These are phyloP conservation scores for Capreolus pygargus DNA, from an alignment of 2,113 vertebrate genomes.

Conservation along the genomic window DNA sequence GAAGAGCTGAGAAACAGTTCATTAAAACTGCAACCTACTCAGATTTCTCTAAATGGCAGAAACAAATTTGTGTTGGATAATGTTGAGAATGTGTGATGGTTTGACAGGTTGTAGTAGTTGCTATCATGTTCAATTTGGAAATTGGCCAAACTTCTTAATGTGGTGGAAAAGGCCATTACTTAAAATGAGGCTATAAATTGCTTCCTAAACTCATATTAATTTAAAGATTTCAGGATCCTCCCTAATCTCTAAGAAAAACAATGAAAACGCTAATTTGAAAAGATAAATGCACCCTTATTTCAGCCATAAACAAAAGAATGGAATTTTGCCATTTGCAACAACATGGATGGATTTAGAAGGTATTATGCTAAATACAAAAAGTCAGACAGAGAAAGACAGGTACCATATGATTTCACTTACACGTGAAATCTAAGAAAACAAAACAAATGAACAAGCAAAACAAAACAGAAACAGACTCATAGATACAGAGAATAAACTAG, in stretches of 20 bases:
- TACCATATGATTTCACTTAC: not conserved
- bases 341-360: not conserved
- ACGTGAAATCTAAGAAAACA: not conserved
- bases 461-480: not conserved
- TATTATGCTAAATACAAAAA: not conserved
- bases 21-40: not conserved
- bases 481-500: not conserved
- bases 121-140: not conserved
- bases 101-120: not conserved
- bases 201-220: not conserved
- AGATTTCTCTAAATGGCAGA: not conserved
- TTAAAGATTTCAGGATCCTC: not conserved
- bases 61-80: not conserved
- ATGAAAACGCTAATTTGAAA: not conserved
- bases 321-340: not conserved
- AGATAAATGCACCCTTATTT: not conserved
- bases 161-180: not conserved
- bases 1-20: not conserved
- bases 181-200: not conserved
- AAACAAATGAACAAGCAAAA: not conserved
- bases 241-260: not conserved
- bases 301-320: not conserved
- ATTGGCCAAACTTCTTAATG: not conserved
- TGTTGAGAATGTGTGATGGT: not conserved
- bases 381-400: not conserved